phyloP scores from a whole-genome alignment of 2,888 invertebrate species.

The Metacarcinus magister region DNA sequence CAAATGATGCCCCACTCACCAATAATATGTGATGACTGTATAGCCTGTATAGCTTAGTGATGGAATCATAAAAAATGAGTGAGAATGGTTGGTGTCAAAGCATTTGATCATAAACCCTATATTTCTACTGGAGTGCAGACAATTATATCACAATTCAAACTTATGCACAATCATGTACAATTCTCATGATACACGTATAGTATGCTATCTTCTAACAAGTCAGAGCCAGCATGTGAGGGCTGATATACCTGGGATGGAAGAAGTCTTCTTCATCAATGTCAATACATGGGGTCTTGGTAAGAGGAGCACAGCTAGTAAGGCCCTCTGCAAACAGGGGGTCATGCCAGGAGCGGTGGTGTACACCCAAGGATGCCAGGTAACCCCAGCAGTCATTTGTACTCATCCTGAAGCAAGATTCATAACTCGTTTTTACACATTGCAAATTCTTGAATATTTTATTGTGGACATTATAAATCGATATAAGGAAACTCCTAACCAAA shows the following conservation, averaged over 20 bases:
- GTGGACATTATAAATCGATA: neutral
- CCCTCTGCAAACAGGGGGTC: slow-evolving; percentile 67
- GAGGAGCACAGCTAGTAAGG: slow-evolving; percentile 47
- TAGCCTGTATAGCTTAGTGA: neutral
- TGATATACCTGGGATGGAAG: slow-evolving; percentile 58
- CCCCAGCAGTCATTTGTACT: slow-evolving; percentile 61
- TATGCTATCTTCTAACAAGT: neutral
- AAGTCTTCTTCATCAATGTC: slow-evolving; percentile 72
- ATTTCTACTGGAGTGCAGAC: too few relatives aligned
- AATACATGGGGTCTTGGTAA: slow-evolving; percentile 68
- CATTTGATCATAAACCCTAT: neutral
- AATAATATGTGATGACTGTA: neutral
- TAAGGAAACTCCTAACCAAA: neutral
- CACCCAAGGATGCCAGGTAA: slow-evolving; percentile 64
- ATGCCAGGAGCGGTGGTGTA: slow-evolving; percentile 67
- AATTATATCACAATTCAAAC: too few relatives aligned
- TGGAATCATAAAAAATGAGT: neutral
- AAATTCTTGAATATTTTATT: neutral
- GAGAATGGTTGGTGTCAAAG: too few relatives aligned
- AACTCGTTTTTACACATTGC: neutral
- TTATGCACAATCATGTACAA: neutral
- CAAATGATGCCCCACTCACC: neutral
- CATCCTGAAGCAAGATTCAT: slow-evolving; percentile 53
- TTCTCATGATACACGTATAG: neutral
- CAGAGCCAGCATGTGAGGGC: neutral